Conservation (phyloP, 2,113 vertebrate species). For the Zosterops japonicus region DNA sequence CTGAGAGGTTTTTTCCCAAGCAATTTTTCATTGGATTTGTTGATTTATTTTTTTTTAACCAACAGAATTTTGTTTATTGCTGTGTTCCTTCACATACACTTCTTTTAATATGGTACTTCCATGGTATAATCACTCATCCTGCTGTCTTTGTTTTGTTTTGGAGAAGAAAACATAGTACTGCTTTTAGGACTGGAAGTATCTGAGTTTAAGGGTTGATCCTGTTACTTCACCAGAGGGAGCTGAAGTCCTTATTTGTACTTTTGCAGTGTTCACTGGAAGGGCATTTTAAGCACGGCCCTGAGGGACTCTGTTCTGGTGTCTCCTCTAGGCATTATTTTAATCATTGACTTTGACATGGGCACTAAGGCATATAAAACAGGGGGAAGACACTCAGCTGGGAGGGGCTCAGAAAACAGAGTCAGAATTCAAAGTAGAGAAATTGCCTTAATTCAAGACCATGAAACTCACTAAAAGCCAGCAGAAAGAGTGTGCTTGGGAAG, state of each 20-base stretch:
- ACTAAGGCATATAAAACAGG: not conserved
- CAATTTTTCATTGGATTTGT: not conserved
- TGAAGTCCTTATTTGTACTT: not conserved
- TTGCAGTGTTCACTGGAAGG: not conserved
- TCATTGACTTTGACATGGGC: not conserved
- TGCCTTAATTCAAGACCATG: not conserved
- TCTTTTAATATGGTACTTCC: not conserved
- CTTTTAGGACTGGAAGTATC: not conserved
- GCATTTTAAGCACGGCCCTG: not conserved
- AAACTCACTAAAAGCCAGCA: not conserved
- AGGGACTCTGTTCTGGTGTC: not conserved
- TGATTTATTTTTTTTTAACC: not conserved
- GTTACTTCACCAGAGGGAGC: not conserved
- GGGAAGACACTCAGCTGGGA: not conserved
- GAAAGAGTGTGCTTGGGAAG: not conserved
- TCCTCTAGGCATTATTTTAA: not conserved
- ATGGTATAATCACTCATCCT: not conserved
- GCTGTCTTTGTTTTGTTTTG: not conserved
- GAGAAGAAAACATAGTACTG: not conserved
- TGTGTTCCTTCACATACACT: fast-evolving
- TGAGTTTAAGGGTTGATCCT: not conserved
- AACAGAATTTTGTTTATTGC: not conserved
- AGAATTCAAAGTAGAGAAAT: not conserved
- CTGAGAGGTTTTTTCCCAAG: not conserved
- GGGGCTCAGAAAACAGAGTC: not conserved